Conservation (phyloP, 2,113 vertebrate species). For the Grammomys dolichurus region DNA sequence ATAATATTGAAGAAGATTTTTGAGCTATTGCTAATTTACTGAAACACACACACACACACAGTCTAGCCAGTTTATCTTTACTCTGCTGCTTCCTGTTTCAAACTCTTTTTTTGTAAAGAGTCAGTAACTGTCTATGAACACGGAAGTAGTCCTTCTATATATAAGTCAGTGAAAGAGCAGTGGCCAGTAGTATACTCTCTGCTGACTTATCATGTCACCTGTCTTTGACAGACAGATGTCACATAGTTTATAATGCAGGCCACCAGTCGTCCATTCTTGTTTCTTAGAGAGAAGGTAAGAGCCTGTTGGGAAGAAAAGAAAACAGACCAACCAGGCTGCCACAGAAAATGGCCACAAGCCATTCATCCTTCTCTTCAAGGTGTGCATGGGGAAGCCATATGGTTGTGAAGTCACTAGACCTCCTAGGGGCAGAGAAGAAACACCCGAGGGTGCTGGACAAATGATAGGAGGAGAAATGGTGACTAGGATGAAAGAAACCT, state of each 20-base stretch:
- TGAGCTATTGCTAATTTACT: neutral
- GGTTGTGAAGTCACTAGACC: neutral
- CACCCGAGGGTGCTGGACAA: neutral
- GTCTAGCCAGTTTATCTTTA: neutral
- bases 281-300: neutral
- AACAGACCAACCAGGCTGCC: neutral
- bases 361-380: neutral
- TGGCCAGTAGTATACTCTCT: neutral
- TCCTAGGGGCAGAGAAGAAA: neutral
- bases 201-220: neutral
- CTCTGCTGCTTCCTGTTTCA: neutral
- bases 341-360: too few relatives aligned
- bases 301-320: neutral
- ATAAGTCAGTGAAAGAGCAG: neutral
- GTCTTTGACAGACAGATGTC: neutral
- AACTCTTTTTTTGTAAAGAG: neutral
- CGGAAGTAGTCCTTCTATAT: neutral
- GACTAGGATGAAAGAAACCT: neutral
- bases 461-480: neutral
- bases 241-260: neutral
- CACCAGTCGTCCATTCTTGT: neutral
- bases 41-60: neutral
- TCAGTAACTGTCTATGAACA: neutral
- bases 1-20: neutral
- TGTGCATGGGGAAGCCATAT: neutral